Conservation (phyloP, 2,113 vertebrate genomes). For the Cochlearius cochlearius region DNA sequence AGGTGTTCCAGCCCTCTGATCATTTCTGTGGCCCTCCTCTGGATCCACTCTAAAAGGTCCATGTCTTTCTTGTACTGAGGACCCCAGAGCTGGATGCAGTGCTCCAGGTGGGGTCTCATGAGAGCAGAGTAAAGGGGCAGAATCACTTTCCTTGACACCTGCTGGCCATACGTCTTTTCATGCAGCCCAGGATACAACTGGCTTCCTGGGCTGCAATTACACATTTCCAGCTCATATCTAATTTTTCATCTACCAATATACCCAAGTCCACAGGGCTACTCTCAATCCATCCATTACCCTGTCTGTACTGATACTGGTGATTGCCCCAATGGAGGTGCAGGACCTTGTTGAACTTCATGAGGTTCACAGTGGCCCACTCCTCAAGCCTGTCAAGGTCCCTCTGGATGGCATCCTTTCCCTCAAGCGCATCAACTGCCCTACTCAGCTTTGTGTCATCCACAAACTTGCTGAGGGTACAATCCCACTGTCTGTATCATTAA, state of each 20-base stretch:
- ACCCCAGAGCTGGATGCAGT: not conserved
- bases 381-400: not conserved
- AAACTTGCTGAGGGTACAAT: not conserved
- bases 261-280: not conserved
- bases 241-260: not conserved
- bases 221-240: not conserved
- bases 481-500: not conserved
- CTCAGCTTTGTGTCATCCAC: not conserved
- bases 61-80: not conserved
- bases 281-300: not conserved
- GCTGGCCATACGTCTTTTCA: not conserved
- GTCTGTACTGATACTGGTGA: not conserved
- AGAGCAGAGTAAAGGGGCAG: not conserved
- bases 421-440: not conserved
- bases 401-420: not conserved
- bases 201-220: not conserved
- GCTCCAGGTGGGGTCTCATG: not conserved
- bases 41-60: not conserved
- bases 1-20: not conserved
- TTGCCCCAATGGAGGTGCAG: rapidly evolving
- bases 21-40: not conserved
- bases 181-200: not conserved
- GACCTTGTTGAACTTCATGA: not conserved
- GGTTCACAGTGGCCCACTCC: not conserved
- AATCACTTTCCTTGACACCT: too few relatives aligned